Evolutionary conservation across 2,888 invertebrate genomes (phyloP).

Genomic region (Vanessa cardui): DNA sequence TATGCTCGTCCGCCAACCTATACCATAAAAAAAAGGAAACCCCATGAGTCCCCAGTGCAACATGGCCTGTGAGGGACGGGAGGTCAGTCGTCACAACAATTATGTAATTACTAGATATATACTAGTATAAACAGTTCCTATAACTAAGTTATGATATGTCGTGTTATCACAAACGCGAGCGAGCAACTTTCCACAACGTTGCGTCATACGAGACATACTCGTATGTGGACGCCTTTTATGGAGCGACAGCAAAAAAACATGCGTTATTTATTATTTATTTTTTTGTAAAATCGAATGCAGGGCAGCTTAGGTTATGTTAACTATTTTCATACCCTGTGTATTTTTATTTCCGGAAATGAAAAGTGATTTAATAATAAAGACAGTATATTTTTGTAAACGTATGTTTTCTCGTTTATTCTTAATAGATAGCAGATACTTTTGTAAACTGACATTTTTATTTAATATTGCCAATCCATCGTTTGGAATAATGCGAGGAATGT

Average conservation of each 20-base stretch:
- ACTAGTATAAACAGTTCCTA: neutral
- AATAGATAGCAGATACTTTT: too few species aligned
- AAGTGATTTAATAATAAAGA: too few species aligned
- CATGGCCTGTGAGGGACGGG: neutral
- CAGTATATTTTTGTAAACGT: too few species aligned
- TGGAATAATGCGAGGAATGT: too few species aligned
- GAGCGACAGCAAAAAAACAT: slow-evolving; percentile 27
- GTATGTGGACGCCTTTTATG: slow-evolving; percentile 25
- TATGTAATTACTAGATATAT: slow-evolving; percentile 6
- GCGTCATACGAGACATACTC: slow-evolving; percentile 37
- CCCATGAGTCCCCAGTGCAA: too few species aligned
- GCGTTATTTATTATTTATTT: neutral
- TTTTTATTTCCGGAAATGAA: too few species aligned
- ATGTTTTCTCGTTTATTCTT: too few species aligned
- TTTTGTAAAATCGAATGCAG: neutral
- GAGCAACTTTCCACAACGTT: slow-evolving; percentile 43
- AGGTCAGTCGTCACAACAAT: slow-evolving; percentile 1
- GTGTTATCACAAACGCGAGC: slow-evolving; percentile 28
- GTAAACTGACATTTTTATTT: too few species aligned
- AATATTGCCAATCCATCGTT: too few species aligned
- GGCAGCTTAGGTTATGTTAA: neutral
- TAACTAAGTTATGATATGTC: slow-evolving; percentile 22
- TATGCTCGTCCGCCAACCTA: too few species aligned
- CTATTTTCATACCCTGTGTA: neutral
- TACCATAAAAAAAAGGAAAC: too few species aligned